Evolutionary conservation across 2,797 vertebrate genomes (phyloP), one percentile per base, ranked within the genome.

Genomic region (Anabas testudineus): DNA sequence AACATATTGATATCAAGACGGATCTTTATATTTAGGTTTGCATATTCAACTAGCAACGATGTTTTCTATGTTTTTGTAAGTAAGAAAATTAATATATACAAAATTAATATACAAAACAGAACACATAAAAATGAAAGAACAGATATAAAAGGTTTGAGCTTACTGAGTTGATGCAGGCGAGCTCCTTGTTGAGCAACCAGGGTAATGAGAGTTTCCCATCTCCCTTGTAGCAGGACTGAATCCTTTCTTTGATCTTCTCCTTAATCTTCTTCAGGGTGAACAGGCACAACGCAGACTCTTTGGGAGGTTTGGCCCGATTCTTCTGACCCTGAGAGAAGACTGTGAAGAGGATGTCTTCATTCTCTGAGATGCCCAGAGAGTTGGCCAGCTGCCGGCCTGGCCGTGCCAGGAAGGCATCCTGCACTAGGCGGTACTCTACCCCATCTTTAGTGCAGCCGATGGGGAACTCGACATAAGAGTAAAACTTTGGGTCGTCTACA

Each of bases 261-360:
- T 99, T 99, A 91, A 99, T 97, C 91, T 90, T 95, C 75, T 95
- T 93, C 74, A 99, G 94, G 2, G 98, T 99, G 92, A 99, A 99
- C 67, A 99, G 94, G 83, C 98, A 99, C 76, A 99, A 92, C 1
- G 95, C 97, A 0, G 98, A 98, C 92, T 99, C 98, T 93, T 96
- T 98, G 81, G 98, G 98, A 1, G 98, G 98, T 86, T 98, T 99
- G 87, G 96, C 94, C 18, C 98, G 92, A 88, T 99, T 99, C 93
- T 99, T 99, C 93, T 99, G 98, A 83, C 98, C 98, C 92, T 99
- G 97, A 10, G 98, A 96, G 32, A 99, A 99, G 80, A 99, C 94
- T 0, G 98, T 97, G 91, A 99, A 99, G 56, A 99, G 95, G 78
- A 99, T 96, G 73, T 99, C 97, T 90, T 99, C 98, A 5, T 87